phyloP scores from a whole-genome alignment of 2,888 invertebrate species.

The Chirona hameri region DNA sequence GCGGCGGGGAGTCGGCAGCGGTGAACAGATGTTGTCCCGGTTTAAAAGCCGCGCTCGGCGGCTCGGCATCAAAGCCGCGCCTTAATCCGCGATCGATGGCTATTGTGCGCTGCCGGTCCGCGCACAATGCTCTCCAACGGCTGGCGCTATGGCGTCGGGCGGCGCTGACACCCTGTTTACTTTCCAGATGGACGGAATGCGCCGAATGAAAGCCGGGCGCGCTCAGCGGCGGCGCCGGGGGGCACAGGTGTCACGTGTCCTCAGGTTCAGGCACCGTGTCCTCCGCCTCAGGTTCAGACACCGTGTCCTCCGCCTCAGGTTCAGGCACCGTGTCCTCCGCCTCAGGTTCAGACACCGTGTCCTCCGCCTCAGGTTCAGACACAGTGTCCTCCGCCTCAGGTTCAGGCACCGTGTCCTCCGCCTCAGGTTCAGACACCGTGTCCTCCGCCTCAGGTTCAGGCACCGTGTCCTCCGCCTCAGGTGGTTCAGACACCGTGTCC shows the following conservation, averaged over 20 bases:
- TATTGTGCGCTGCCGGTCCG: not conserved
- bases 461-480: too few species aligned
- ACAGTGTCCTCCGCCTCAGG: too few species aligned
- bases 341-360: too few species aligned
- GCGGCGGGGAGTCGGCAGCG: not conserved
- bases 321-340: too few species aligned
- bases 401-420: too few species aligned
- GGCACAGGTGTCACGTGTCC: not conserved
- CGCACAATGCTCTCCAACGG: not conserved
- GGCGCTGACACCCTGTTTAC: constrained; percentile 4
- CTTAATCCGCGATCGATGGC: not conserved
- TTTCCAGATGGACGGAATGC: not conserved
- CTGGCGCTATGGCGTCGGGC: not conserved
- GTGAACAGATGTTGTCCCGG: constrained; percentile 23
- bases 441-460: too few species aligned
- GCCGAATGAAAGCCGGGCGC: not conserved
- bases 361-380: too few species aligned
- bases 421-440: too few species aligned
- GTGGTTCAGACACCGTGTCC: too few species aligned
- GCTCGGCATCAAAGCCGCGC: not conserved
- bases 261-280: not conserved
- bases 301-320: too few species aligned
- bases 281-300: not conserved
- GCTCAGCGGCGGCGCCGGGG: not conserved
- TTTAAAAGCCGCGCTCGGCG: not conserved